phyloP scores from a whole-genome alignment of 2,113 vertebrate genomes.

The Trachemys scripta region DNA sequence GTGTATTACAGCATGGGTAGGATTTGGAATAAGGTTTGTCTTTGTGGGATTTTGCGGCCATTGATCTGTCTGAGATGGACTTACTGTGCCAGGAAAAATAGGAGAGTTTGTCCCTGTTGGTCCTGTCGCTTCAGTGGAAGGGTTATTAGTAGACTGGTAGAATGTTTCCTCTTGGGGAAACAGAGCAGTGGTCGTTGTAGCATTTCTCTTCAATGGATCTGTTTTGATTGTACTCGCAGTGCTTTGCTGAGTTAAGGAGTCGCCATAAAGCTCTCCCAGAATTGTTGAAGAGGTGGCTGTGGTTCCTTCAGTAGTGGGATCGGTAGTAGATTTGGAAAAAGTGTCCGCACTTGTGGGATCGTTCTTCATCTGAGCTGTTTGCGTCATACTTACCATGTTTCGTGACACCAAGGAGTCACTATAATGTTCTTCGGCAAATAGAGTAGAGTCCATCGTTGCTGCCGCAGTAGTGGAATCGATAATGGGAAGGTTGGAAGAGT shows the following conservation, averaged over 20 bases:
- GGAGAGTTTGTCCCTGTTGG: not conserved
- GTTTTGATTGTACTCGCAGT: not conserved
- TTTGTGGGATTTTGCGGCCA: not conserved
- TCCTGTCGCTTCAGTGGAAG: not conserved
- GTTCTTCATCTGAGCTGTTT: not conserved
- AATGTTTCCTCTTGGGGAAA: not conserved
- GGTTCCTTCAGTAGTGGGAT: accelerated
- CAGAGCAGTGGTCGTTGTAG: accelerated
- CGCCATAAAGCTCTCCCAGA: not conserved
- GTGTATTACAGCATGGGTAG: not conserved
- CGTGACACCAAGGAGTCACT: not conserved
- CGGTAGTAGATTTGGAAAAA: not conserved
- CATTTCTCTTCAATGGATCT: not conserved
- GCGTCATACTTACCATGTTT: accelerated
- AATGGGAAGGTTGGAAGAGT: not conserved
- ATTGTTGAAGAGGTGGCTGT: not conserved
- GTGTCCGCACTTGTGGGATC: not conserved
- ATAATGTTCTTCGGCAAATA: not conserved
- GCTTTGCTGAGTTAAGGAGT: not conserved
- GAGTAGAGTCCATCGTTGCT: not conserved
- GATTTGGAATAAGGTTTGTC: not conserved
- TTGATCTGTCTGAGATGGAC: not conserved
- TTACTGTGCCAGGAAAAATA: accelerated
- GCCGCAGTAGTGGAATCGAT: not conserved
- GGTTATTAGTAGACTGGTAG: not conserved